A percentile compares a stretch with the other conserved stretches of the same genome.
phyloP scores from a whole-genome alignment of 2,797 vertebrate genomes.

The Chiroxiphia lanceolata region DNA sequence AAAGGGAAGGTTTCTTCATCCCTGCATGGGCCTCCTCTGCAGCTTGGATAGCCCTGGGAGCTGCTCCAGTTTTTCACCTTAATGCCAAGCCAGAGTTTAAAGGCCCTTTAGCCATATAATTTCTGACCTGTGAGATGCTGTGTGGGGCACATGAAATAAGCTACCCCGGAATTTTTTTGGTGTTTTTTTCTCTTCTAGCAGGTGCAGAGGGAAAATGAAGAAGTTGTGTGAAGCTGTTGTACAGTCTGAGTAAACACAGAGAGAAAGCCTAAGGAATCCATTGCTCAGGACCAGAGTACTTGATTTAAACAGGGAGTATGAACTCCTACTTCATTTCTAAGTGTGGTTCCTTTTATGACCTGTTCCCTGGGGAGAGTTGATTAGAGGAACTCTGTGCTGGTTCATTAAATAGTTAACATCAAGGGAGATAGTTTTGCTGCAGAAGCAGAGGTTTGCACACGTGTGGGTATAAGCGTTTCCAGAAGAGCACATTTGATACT shows the following conservation, averaged over 20 bases:
- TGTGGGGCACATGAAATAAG: background rate
- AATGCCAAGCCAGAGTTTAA: background rate
- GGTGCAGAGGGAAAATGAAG: background rate
- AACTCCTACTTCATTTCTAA: background rate
- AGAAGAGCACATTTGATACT: background rate
- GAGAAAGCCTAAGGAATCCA: background rate
- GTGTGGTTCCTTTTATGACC: background rate
- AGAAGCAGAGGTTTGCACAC: background rate
- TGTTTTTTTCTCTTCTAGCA: background rate
- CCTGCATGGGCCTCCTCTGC: background rate
- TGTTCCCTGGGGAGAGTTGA: background rate
- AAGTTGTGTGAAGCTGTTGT: background rate
- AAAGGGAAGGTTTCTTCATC: background rate
- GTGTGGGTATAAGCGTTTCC: background rate
- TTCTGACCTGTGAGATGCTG: background rate
- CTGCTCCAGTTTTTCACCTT: background rate
- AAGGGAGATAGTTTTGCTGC: background rate
- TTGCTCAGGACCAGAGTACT: background rate
- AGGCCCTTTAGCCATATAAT: background rate
- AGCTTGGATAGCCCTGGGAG: background rate
- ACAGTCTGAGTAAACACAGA: background rate
- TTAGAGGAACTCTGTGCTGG: background rate
- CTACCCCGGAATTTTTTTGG: background rate
- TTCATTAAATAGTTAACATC: slow-evolving; percentile 23
- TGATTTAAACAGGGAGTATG: background rate